Percentiles rank a stretch among this genome's conserved stretches.
Conservation (phyloP, 2,113 vertebrate species). For the Colistium nudipinnis region DNA sequence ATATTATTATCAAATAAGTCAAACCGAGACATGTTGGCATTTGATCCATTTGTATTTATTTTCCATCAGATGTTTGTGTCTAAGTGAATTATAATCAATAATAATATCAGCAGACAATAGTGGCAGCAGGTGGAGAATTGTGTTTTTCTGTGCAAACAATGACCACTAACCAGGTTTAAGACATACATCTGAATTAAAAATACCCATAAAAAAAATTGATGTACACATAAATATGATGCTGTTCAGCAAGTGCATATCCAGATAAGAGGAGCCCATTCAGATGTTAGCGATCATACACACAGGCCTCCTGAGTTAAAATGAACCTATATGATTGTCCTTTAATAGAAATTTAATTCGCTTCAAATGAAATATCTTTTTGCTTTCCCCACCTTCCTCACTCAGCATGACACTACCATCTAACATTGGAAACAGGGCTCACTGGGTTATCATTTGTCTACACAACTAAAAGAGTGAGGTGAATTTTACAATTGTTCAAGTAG, state of each 20-base stretch:
- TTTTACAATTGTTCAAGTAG: too few relatives aligned
- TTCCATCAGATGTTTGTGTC: constrained; percentile 43
- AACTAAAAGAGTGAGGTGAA: not conserved
- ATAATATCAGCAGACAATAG: constrained; percentile 45
- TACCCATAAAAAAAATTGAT: constrained; percentile 13
- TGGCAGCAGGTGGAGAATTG: constrained; percentile 45
- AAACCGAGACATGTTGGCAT: not conserved
- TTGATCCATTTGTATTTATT: constrained; percentile 62
- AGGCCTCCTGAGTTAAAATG: constrained; percentile 24
- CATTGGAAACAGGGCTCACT: not conserved
- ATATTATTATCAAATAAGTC: not conserved
- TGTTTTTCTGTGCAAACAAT: constrained; percentile 43
- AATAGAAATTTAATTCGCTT: not conserved
- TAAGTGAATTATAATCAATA: constrained; percentile 32
- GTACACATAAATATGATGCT: constrained; percentile 4
- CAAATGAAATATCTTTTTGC: constrained; percentile 2
- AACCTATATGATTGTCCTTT: not conserved
- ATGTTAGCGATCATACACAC: constrained; percentile 17
- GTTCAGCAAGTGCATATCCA: constrained; percentile 11
- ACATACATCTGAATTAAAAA: constrained; percentile 22
- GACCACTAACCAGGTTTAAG: constrained; percentile 3
- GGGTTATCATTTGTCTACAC: not conserved
- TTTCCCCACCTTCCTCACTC: not conserved
- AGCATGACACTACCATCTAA: not conserved
- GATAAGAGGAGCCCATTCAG: constrained; percentile 12